Conservation (phyloP, 2,113 vertebrate genomes). For the Porphyrio hochstetteri region DNA sequence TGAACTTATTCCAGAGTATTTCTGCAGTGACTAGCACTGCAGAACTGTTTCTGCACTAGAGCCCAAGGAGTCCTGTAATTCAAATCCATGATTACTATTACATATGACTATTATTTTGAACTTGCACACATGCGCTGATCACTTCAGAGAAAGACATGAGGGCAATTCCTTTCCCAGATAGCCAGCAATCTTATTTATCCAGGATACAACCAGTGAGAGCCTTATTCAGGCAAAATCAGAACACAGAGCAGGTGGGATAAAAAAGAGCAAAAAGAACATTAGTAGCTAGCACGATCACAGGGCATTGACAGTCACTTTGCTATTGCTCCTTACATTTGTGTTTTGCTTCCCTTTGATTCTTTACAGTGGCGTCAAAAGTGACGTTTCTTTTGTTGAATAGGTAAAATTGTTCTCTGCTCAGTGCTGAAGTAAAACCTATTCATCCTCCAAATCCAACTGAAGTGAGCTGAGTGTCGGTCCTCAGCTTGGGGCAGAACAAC, state of each 20-base stretch:
- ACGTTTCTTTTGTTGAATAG: neutral
- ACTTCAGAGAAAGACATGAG: neutral
- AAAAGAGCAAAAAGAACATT: neutral
- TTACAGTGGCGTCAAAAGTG: neutral
- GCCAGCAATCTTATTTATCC: neutral
- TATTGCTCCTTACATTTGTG: neutral
- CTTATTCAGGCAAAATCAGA: conserved; percentile 1
- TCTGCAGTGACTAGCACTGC: neutral
- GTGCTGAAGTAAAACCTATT: neutral
- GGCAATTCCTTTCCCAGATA: neutral
- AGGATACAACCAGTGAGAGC: neutral
- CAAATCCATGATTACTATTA: neutral
- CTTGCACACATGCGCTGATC: neutral
- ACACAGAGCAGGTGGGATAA: neutral
- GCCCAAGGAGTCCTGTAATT: neutral
- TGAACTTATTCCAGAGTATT: neutral
- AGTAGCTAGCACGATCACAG: neutral
- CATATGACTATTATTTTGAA: neutral
- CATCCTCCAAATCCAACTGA: neutral
- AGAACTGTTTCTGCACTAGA: neutral
- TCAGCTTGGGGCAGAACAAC: neutral
- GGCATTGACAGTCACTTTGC: neutral
- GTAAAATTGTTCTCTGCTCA: neutral
- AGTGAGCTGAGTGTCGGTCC: neutral
- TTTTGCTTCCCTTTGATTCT: neutral